phyloP scores from a whole-genome alignment of 1,140 invertebrate genomes.

The Drosophila bocki region DNA sequence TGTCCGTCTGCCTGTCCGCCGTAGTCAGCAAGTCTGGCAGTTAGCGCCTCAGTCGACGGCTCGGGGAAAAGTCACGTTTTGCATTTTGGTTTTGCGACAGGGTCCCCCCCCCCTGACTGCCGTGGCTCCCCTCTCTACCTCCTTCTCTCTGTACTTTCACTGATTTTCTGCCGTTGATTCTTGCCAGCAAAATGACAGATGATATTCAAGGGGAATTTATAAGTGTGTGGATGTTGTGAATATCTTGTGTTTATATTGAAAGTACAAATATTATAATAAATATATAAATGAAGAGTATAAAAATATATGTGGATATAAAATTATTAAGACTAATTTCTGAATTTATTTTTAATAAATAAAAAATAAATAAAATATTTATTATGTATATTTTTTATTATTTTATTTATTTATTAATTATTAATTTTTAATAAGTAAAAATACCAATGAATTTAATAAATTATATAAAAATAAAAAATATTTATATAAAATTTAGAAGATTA shows the following conservation, averaged over 20 bases:
- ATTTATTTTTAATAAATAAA: too few relatives aligned
- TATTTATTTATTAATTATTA: too few relatives aligned
- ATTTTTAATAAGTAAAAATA: too few relatives aligned
- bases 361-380: too few relatives aligned
- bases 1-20: constrained; percentile 7
- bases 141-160: neutral
- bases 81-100: constrained; percentile 48
- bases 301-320: neutral
- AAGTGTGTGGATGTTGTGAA: neutral
- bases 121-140: neutral
- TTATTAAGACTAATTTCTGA: neutral
- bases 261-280: neutral
- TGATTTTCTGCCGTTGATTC: constrained; percentile 8
- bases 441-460: too few relatives aligned
- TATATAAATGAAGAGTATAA: neutral
- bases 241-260: neutral
- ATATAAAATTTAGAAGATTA: neutral
- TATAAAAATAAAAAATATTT: too few relatives aligned
- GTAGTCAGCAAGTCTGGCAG: constrained; percentile 45
- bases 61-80: constrained; percentile 73
- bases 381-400: neutral
- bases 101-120: constrained; percentile 2
- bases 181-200: constrained; percentile 30
- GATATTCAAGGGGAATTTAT: constrained; percentile 15
- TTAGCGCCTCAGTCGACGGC: constrained; percentile 60